A percentile compares a stretch with the other conserved stretches of the same genome.
phyloP scores from a whole-genome alignment of 35 echinoderm and acorn worm genomes.

The Hemicentrotus pulcherrimus region DNA sequence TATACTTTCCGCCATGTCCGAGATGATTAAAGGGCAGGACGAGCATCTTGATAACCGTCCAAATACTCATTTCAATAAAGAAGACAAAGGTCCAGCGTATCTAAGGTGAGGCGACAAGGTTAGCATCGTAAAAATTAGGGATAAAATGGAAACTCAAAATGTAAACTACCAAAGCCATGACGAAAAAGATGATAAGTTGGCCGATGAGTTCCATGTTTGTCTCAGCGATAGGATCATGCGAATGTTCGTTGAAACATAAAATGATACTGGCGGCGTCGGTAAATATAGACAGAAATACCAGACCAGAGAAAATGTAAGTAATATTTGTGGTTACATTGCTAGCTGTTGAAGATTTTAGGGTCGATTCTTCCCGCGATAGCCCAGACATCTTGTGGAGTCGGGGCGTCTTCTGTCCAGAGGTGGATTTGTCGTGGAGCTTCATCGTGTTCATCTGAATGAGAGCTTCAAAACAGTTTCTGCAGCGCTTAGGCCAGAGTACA shows the following conservation, averaged over 20 bases:
- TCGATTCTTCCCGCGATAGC: background rate
- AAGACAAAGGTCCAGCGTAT: background rate
- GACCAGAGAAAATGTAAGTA: background rate
- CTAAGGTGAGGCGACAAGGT: background rate
- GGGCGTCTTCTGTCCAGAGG: background rate
- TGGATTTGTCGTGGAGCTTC: background rate
- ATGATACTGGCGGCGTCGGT: background rate
- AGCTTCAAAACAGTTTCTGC: background rate
- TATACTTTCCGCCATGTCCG: background rate
- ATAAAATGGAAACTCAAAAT: background rate
- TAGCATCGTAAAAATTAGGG: background rate
- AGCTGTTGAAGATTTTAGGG: background rate
- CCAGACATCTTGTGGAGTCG: background rate
- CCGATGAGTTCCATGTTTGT: background rate
- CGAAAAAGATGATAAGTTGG: background rate
- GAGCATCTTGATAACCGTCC: background rate
- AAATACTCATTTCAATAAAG: background rate
- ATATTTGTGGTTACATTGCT: background rate
- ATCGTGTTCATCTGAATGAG: background rate
- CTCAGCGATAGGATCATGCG: background rate
- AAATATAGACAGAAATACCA: background rate
- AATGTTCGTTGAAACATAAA: conserved; percentile 13
- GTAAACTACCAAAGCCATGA: background rate
- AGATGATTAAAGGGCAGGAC: background rate
- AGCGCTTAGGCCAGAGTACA: background rate